Evolutionary conservation across 2,797 vertebrate genomes (phyloP).

Genomic region (Prionace glauca): DNA sequence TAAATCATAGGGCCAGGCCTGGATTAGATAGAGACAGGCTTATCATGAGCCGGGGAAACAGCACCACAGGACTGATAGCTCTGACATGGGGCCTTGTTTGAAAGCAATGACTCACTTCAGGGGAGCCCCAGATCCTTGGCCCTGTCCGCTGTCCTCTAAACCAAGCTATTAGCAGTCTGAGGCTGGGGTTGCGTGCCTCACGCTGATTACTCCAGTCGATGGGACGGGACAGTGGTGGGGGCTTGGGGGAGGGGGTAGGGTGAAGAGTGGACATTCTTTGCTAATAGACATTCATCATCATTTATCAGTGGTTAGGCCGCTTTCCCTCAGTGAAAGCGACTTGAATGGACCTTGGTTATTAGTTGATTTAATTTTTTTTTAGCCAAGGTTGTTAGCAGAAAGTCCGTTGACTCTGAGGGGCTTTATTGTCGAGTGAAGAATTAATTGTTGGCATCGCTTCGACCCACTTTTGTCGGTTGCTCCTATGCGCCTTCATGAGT

Average conservation of each 20-base stretch:
- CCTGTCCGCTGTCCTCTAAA: constrained; percentile 52
- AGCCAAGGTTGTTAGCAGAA: background rate
- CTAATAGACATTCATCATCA: constrained; percentile 62
- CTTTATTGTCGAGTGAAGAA: constrained; percentile 17
- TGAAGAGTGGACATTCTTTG: constrained; percentile 57
- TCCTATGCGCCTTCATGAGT: background rate
- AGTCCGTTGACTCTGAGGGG: background rate
- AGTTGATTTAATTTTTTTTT: constrained; percentile 26
- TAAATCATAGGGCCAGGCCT: constrained; percentile 60
- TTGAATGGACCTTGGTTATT: constrained; percentile 43
- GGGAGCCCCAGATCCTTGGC: constrained; percentile 48
- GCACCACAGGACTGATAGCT: constrained; percentile 59
- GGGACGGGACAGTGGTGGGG: too few relatives aligned
- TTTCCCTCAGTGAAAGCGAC: constrained; percentile 52
- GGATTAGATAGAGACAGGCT: constrained; percentile 68
- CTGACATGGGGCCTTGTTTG: constrained; percentile 69
- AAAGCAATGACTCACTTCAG: constrained; percentile 63
- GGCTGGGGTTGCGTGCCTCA: constrained; percentile 67
- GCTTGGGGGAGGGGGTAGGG: constrained; percentile 39
- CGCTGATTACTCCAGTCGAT: constrained; percentile 58
- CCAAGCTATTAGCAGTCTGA: constrained; percentile 59
- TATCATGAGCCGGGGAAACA: constrained; percentile 67
- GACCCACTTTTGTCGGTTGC: background rate
- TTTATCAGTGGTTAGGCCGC: constrained; percentile 56
- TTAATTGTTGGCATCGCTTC: constrained; percentile 31